Percentiles rank a stretch among this genome's conserved stretches.
phyloP scores from a whole-genome alignment of 2,113 vertebrate species.

The Nesoenas mayeri region DNA sequence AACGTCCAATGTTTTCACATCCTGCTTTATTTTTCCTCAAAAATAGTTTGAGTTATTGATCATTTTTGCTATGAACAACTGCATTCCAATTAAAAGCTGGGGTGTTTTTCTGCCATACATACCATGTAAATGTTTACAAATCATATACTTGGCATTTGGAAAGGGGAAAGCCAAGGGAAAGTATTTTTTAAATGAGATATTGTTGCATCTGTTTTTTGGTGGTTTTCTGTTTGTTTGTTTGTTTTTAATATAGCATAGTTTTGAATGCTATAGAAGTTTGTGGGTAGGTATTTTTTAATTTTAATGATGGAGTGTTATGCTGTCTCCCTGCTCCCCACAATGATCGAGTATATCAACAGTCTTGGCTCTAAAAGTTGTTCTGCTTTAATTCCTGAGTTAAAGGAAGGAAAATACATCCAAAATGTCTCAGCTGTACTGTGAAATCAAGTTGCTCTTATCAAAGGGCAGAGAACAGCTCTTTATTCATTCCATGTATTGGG shows the following conservation, averaged over 20 bases:
- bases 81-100: not conserved
- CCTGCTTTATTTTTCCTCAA: not conserved
- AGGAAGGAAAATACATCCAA: not conserved
- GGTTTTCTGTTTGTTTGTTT: no score
- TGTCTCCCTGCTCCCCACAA: rapidly evolving
- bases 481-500: not conserved
- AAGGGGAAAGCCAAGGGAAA: not conserved
- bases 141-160: not conserved
- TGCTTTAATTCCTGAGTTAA: not conserved
- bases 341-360: not conserved
- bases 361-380: not conserved
- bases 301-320: not conserved
- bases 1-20: not conserved
- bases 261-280: not conserved
- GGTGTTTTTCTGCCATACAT: rapidly evolving
- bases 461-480: not conserved
- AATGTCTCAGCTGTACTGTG: not conserved
- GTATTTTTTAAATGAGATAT: not conserved
- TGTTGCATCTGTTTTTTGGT: not conserved
- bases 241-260: not conserved
- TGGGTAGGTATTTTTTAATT: not conserved
- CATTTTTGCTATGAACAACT: not conserved
- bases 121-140: not conserved
- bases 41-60: not conserved
- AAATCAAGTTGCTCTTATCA: not conserved